Percentiles rank a stretch among this genome's conserved stretches.
These are phyloP conservation scores for Dromiciops gliroides DNA, from an alignment of 2,113 vertebrate species.

Conservation along the genomic window DNA sequence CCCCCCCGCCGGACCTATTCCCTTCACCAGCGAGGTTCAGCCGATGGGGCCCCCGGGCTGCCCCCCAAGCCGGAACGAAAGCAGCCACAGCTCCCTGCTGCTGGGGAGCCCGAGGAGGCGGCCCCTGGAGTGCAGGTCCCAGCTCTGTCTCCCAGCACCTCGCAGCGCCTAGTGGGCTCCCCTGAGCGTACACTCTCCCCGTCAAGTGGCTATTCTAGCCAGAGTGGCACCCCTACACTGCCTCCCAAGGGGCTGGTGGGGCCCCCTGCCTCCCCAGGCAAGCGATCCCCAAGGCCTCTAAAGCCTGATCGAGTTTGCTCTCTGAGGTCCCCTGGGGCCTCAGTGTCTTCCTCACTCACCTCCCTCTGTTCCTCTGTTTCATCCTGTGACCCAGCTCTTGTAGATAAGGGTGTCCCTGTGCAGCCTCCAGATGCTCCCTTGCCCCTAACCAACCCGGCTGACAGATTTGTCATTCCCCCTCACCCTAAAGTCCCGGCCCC, in stretches of 20 bases:
- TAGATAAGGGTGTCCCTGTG: slow-evolving; percentile 13
- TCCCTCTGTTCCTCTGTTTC: slow-evolving; percentile 88
- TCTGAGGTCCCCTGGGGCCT: slow-evolving; percentile 87
- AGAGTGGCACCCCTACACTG: slow-evolving; percentile 94
- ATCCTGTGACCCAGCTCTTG: slow-evolving; percentile 82
- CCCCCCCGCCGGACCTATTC: slow-evolving; percentile 93
- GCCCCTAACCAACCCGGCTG: slow-evolving; percentile 70
- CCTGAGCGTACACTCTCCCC: slow-evolving; percentile 93
- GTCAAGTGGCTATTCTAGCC: slow-evolving; percentile 98
- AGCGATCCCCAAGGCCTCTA: slow-evolving; percentile 84
- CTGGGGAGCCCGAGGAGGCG: slow-evolving; percentile 41
- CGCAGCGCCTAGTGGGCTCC: slow-evolving; percentile 79
- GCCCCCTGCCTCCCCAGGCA: slow-evolving; percentile 86
- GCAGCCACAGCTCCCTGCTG: slow-evolving; percentile 58
- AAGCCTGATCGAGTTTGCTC: slow-evolving; percentile 90
- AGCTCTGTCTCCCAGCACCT: slow-evolving; percentile 71
- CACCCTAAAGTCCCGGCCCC: slow-evolving; percentile 94
- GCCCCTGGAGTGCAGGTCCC: slow-evolving; percentile 65
- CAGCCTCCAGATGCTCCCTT: slow-evolving; percentile 18
- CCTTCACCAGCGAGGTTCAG: slow-evolving; percentile 82
- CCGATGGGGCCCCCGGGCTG: slow-evolving; percentile 81
- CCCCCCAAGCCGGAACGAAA: slow-evolving; percentile 82
- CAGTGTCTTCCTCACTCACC: slow-evolving; percentile 90
- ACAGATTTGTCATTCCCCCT: slow-evolving; percentile 89
- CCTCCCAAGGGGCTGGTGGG: slow-evolving; percentile 87